Base-by-base conservation (phyloP, 2,113 vertebrate genomes). In the Atractosteus spatula region DNA sequence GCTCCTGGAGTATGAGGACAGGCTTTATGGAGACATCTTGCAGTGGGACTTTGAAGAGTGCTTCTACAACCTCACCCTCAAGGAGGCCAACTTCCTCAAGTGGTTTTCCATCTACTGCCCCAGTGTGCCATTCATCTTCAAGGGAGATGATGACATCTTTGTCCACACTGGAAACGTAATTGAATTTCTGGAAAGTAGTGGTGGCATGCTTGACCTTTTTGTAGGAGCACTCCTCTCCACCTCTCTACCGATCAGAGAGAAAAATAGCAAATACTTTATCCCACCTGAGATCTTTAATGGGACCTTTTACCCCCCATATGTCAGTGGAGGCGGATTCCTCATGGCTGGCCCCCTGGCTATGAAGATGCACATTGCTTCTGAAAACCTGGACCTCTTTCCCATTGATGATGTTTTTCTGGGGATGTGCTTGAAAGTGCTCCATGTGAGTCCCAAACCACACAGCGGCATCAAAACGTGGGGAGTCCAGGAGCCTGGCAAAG, bases 1-100 rank as follows among this genome's bases (percentile, higher is more conserved):
- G 81, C 91, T 99, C 3, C 87, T 99, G 78, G 93, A 96, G 84
- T 98, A 94, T 0, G 97, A 99, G 82, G 91, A 98, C 84, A 85
- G 86, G 51, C 95, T 99, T 73, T 98, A 95, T 0, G 72, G 90
- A 0, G 97, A 99, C 77, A 96, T 99, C 69, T 86, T 99, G 65
- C 96, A 99, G 79, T 99, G 97, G 97, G 93, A 96, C 86, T 99
- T 99, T 73, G 80, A 94, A 41, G 97, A 99, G 77, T 96, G 90
- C 69, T 99, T 99, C 84, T 99, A 98, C 90, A 99, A 99, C 85
- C 92, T 99, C 70, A 99, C 97, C 0, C 94, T 99, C 12, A 99
- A 99, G 78, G 97, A 99, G 78, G 94, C 92, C 4, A 94, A 98
- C 83, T 99, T 99, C 85, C 90, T 99, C 55, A 98, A 96, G 83